Percentiles rank a stretch among this genome's conserved stretches.
These are phyloP conservation scores for Brachyhypopomus gauderio DNA, from an alignment of 2,113 vertebrate genomes.

Conservation along the genomic window DNA sequence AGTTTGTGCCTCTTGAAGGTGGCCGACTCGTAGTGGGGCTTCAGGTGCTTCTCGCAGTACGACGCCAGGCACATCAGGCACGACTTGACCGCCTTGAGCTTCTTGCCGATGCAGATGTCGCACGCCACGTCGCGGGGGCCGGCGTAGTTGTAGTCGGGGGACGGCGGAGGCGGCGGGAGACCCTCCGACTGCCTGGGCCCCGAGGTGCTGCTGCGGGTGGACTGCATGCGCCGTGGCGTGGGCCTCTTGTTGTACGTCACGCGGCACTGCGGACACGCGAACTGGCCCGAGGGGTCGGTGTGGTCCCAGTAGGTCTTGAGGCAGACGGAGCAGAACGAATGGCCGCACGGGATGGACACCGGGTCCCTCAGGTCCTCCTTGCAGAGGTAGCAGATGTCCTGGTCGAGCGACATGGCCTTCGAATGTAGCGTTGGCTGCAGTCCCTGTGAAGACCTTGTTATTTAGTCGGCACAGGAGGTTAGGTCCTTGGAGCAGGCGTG, in stretches of 20 bases:
- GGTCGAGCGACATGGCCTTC: conserved; percentile 69
- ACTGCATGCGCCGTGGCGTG: conserved; percentile 64
- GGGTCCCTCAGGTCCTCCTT: conserved; percentile 77
- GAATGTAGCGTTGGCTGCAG: neutral
- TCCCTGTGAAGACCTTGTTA: conserved; percentile 1
- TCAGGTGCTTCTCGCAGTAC: conserved; percentile 87
- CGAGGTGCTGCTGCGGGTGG: conserved; percentile 56
- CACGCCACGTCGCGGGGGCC: conserved; percentile 73
- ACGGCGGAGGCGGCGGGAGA: conserved; percentile 71
- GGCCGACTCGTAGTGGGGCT: conserved; percentile 83
- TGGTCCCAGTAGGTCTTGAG: conserved; percentile 82
- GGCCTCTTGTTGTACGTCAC: conserved; percentile 78
- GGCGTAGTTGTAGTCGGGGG: conserved; percentile 80
- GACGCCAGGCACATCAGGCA: conserved; percentile 92
- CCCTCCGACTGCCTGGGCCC: conserved; percentile 58
- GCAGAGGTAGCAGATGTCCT: conserved; percentile 74
- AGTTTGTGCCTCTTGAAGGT: conserved; percentile 90
- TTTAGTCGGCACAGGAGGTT: neutral
- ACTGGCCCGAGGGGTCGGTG: conserved; percentile 70
- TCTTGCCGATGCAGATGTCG: conserved; percentile 82
- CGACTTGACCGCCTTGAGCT: conserved; percentile 79
- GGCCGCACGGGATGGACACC: conserved; percentile 77
- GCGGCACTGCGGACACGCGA: conserved; percentile 73
- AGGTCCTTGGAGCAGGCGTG: conserved; percentile 11
- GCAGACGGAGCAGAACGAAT: conserved; percentile 75